Conservation (phyloP, 1,140 invertebrate genomes). For the Ceratosolen solmsi region DNA sequence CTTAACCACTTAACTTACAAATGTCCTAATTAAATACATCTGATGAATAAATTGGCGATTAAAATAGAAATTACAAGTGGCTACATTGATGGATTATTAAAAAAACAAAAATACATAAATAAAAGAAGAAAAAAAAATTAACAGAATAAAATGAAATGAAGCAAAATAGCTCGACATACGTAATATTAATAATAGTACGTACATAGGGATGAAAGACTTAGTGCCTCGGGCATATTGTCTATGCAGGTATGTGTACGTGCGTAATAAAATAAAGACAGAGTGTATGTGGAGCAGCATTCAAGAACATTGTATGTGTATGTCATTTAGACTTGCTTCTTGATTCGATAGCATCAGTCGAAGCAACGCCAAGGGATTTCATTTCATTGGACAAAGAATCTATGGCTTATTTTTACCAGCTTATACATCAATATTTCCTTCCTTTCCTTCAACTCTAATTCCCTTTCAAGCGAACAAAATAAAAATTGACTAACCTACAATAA, state of each 20-base stretch:
- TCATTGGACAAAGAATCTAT: not conserved
- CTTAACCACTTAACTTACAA: too few relatives aligned
- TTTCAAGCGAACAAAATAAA: not conserved
- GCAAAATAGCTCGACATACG: not conserved
- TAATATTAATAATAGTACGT: not conserved
- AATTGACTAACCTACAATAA: not conserved
- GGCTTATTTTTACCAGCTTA: not conserved
- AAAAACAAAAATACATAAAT: too few relatives aligned
- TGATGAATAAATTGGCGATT: too few relatives aligned
- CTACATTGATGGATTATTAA: too few relatives aligned
- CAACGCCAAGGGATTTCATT: not conserved
- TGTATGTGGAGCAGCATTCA: not conserved
- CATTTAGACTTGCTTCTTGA: not conserved
- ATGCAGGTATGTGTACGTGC: not conserved
- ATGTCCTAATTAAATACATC: too few relatives aligned
- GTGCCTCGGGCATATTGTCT: not conserved
- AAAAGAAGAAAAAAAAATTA: too few relatives aligned
- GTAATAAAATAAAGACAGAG: not conserved
- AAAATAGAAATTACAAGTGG: too few relatives aligned
- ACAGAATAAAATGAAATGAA: not conserved
- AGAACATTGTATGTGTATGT: not conserved
- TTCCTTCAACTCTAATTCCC: not conserved
- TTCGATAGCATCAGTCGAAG: too few relatives aligned
- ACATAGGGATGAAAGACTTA: not conserved
- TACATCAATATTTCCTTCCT: not conserved